Evolutionary conservation across 2,888 invertebrate genomes (phyloP), one percentile per base, ranked within the genome.

Genomic region (Eurois occulta): DNA sequence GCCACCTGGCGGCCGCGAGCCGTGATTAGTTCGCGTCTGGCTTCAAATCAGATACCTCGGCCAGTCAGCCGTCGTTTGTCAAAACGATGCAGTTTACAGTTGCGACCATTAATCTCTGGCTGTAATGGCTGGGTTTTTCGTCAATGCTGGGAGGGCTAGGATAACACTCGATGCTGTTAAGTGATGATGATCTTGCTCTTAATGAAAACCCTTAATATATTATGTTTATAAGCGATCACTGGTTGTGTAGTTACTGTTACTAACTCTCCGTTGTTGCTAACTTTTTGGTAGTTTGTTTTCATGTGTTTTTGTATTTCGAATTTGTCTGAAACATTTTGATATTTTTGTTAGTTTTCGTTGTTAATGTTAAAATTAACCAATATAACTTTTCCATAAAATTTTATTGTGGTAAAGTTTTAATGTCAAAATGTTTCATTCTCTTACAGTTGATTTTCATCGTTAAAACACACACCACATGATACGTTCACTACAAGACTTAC

Each of bases 1-100:
- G 83, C 79, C 80, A 86, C 86, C 83, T 85, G 84, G 80, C 7
- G 69, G 84, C 83, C 84, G 68, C 77, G 58, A 65, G 86, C 43
- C 43, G 67, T 86, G 79, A 85, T 86, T 86, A 86, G 86, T 80
- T 75, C 75, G 24, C 69, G 76, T 86, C 86, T 79, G 70, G 77
- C 74, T 73, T 77, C 79, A 78, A 71, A 84, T 86, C 84, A 84
- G 86, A 86, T 84, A 81, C 58, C 69, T 48, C 69, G 67, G 32
- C 70, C 35, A 43, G 66, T 48, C 76, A 70, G 32, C 70, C 46
- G 43, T 77, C 77, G 73, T 86, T 83, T 77, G 83, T 85, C 86
- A 80, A 73, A 82, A 83, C 41, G 72, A 75, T 77, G 68, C 75
- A 83, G 71, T 77, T 75, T 75, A 16, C 67, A 71, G 35, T 72